Evolutionary conservation across 2,888 invertebrate species (phyloP).

Genomic region (Apodemia duryi): DNA sequence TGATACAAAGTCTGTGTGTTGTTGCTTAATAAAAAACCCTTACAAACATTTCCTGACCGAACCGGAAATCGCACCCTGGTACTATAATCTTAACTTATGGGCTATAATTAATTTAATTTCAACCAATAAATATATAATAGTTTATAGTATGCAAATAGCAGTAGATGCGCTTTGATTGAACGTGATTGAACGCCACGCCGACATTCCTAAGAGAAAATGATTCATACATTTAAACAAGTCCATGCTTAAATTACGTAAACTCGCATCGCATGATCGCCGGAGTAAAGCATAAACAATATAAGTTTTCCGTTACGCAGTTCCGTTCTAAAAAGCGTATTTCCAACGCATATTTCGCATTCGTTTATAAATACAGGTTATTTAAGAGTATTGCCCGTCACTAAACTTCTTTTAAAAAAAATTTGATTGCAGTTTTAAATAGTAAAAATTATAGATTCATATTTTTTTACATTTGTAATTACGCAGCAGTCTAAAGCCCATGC

Average conservation of each 20-base stretch:
- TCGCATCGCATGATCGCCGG: slow-evolving; percentile 29
- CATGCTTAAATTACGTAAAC: slow-evolving; percentile 33
- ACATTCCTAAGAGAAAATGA: slow-evolving; percentile 33
- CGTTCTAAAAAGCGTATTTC: slow-evolving; percentile 22
- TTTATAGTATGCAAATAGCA: slow-evolving; percentile 22
- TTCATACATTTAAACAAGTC: slow-evolving; percentile 29
- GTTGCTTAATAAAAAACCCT: too few species aligned
- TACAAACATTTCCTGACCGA: too few species aligned
- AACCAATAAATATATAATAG: slow-evolving; percentile 4
- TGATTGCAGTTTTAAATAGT: too few species aligned
- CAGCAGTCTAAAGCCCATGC: too few species aligned
- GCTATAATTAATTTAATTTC: neutral
- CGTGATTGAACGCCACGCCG: slow-evolving; percentile 21
- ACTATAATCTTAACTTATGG: too few species aligned
- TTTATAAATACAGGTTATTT: slow-evolving; percentile 7
- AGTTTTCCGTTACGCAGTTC: slow-evolving; percentile 34
- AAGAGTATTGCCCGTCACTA: neutral
- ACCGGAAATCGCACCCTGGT: too few species aligned
- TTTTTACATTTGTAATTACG: too few species aligned
- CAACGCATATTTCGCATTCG: slow-evolving; percentile 12
- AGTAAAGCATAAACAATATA: slow-evolving; percentile 31
- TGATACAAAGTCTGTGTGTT: too few species aligned
- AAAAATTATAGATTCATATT: too few species aligned
- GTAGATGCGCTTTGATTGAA: slow-evolving; percentile 23
- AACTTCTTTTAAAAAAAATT: too few species aligned